Evolutionary conservation across 2,113 vertebrate genomes (phyloP).

Genomic region (Onychostruthus taczanowskii): DNA sequence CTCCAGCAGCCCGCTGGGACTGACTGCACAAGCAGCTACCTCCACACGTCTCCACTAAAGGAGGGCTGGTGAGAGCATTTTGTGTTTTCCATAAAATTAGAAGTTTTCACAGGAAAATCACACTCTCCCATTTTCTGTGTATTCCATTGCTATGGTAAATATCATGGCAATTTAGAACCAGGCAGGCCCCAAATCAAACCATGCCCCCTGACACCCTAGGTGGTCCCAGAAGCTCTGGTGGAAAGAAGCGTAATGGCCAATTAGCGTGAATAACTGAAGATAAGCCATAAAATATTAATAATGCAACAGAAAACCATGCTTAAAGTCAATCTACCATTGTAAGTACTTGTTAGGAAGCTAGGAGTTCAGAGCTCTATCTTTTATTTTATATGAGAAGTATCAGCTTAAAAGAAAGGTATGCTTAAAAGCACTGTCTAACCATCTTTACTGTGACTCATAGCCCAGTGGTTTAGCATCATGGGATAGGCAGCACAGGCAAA

Average conservation of each 20-base stretch:
- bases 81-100: neutral
- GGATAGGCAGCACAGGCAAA: neutral
- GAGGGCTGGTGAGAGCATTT: neutral
- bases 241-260: neutral
- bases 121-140: neutral
- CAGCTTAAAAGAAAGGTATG: neutral
- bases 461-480: neutral
- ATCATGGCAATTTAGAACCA: neutral
- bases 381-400: neutral
- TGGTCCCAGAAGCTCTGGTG: neutral
- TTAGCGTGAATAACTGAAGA: conserved; percentile 19
- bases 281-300: conserved; percentile 37
- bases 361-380: neutral
- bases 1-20: neutral
- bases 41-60: neutral
- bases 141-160: neutral
- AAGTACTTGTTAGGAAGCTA: neutral
- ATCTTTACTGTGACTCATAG: fast-evolving
- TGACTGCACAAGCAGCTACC: neutral
- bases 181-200: neutral
- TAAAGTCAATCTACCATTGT: neutral
- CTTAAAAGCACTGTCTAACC: neutral
- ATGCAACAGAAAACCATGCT: neutral
- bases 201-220: neutral
- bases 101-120: neutral